These are phyloP conservation scores for Acromyrmex charruanus DNA, from an alignment of 1,140 invertebrate genomes.

Conservation along the genomic window DNA sequence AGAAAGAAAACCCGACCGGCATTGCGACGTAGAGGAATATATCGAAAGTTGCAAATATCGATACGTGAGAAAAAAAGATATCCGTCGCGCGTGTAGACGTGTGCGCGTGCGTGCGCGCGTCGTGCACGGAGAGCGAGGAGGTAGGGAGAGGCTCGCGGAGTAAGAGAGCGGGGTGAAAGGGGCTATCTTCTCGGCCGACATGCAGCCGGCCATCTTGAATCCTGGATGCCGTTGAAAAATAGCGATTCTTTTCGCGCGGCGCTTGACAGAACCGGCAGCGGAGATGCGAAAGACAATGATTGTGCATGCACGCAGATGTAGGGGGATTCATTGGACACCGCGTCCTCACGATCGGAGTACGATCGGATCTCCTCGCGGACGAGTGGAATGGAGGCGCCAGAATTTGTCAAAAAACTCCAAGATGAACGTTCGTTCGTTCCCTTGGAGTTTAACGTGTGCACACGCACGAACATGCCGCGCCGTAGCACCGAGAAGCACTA, in stretches of 20 bases:
- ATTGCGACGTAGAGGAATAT: slow-evolving; percentile 39
- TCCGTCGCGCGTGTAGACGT: not conserved
- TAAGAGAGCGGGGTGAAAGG: slow-evolving; percentile 60
- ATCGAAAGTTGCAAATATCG: slow-evolving; percentile 66
- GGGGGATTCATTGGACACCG: not conserved
- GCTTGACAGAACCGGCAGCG: slow-evolving; percentile 79
- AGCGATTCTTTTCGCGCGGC: slow-evolving; percentile 69
- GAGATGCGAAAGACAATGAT: slow-evolving; percentile 58
- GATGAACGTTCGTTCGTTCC: not conserved
- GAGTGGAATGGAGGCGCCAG: slow-evolving; percentile 24
- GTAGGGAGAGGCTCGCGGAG: slow-evolving; percentile 35
- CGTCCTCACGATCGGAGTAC: not conserved
- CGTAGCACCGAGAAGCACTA: not conserved
- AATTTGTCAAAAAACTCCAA: slow-evolving; percentile 18
- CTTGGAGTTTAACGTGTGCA: not conserved
- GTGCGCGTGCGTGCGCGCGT: slow-evolving; percentile 39
- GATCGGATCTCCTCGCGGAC: not conserved
- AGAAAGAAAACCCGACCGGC: slow-evolving; percentile 23
- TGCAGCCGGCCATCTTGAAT: slow-evolving; percentile 83
- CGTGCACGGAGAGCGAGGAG: slow-evolving; percentile 17
- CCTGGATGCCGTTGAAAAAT: slow-evolving; percentile 81
- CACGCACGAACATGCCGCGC: too few species aligned
- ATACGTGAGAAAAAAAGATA: slow-evolving; percentile 31
- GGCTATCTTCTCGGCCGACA: slow-evolving; percentile 76
- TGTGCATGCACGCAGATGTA: not conserved